Conservation (phyloP, 2,113 vertebrate species). For the Anhinga rufa region DNA sequence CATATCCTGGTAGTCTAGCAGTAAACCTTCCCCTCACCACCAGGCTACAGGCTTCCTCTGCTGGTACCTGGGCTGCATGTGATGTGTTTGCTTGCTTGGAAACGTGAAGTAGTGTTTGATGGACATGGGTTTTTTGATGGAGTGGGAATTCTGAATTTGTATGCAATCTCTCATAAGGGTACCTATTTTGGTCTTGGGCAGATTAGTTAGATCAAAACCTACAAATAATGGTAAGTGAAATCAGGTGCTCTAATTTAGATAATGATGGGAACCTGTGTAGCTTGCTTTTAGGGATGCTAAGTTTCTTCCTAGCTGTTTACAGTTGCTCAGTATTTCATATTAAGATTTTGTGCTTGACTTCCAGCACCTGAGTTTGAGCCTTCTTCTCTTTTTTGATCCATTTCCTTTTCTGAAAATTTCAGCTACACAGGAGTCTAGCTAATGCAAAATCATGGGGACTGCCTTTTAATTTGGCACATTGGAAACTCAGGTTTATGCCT, state of each 20-base stretch:
- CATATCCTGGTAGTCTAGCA: background rate
- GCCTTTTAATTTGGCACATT: background rate
- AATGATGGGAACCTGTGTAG: background rate
- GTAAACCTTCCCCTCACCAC: background rate
- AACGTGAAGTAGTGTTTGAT: background rate
- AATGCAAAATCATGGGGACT: background rate
- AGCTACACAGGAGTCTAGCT: background rate
- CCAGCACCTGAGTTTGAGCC: background rate
- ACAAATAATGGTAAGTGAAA: background rate
- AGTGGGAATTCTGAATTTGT: background rate
- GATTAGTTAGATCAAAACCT: background rate
- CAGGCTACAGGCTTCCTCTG: background rate
- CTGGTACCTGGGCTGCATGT: background rate
- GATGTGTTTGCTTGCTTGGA: background rate
- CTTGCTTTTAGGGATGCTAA: background rate
- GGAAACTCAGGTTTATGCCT: background rate
- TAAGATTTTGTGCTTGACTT: background rate
- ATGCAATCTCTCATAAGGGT: background rate
- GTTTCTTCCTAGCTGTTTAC: background rate
- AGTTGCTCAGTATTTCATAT: background rate
- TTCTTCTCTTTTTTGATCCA: background rate
- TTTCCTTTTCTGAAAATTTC: background rate
- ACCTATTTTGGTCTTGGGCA: background rate
- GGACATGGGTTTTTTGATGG: rapidly evolving
- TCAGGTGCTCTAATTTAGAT: background rate